These are phyloP conservation scores for Rutpela maculata DNA, from an alignment of 2,888 invertebrate genomes.

Conservation along the genomic window DNA sequence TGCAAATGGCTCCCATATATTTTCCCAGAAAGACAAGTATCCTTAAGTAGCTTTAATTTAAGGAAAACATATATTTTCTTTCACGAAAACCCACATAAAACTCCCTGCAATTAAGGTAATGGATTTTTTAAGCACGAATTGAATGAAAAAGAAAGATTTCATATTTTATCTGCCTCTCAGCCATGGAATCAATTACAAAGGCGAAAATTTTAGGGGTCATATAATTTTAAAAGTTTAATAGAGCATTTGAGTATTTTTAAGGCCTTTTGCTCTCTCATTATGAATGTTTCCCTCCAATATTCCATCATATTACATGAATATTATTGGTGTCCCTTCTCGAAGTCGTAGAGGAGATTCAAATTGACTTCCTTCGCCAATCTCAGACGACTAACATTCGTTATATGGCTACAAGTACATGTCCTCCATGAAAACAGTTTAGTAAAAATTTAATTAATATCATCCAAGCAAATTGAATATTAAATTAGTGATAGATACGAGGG, in stretches of 20 bases:
- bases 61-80: constrained; percentile 43
- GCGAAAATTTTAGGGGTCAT: constrained; percentile 28
- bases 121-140: constrained; percentile 35
- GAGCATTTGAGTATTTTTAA: background rate
- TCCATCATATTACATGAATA: background rate
- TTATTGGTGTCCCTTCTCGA: background rate
- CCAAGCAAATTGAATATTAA: too few species aligned
- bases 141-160: constrained; percentile 22
- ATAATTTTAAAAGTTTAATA: constrained; percentile 23
- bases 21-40: constrained; percentile 26
- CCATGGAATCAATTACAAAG: constrained; percentile 25
- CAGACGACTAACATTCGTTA: too few species aligned
- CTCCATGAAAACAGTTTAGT: too few species aligned
- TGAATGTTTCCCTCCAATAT: background rate
- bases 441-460: too few species aligned
- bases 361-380: too few species aligned
- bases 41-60: constrained; percentile 41
- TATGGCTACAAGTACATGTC: too few species aligned
- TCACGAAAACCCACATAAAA: constrained; percentile 34
- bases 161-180: constrained; percentile 20
- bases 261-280: background rate
- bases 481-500: too few species aligned
- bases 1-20: constrained; percentile 42
- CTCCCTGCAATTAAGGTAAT: constrained; percentile 35
- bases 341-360: too few species aligned